Evolutionary conservation across 2,113 vertebrate species (phyloP).

Genomic region (Sorex fumeus): DNA sequence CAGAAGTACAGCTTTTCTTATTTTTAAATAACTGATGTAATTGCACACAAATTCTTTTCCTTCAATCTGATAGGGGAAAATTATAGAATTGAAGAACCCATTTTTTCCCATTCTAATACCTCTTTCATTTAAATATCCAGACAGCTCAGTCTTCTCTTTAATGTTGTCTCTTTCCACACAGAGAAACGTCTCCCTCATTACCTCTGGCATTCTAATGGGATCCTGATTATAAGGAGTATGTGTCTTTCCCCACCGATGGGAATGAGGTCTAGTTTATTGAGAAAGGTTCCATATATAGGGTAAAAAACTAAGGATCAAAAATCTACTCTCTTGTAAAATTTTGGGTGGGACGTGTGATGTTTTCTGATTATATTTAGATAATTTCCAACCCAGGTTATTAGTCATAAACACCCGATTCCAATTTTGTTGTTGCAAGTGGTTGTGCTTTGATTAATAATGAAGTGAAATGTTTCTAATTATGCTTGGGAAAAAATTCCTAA

Average conservation of each 20-base stretch:
- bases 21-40: background rate
- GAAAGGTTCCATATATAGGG: too few species aligned
- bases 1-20: background rate
- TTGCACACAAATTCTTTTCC: conserved; percentile 41
- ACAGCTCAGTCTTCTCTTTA: background rate
- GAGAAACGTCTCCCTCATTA: background rate
- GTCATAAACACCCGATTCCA: background rate
- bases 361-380: background rate
- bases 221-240: background rate
- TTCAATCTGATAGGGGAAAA: background rate
- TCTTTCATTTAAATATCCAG: background rate
- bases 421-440: background rate
- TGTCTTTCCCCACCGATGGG: background rate
- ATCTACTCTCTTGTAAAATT: too few species aligned
- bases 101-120: background rate
- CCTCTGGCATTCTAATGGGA: background rate
- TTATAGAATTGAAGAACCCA: background rate
- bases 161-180: background rate
- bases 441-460: too few species aligned
- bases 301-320: too few species aligned
- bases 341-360: background rate
- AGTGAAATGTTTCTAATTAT: too few species aligned
- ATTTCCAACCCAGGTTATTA: background rate
- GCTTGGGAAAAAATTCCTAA: conserved; percentile 26
- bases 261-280: background rate